Evolutionary conservation across 2,888 invertebrate species (phyloP).

Genomic region (Globia sparganii): DNA sequence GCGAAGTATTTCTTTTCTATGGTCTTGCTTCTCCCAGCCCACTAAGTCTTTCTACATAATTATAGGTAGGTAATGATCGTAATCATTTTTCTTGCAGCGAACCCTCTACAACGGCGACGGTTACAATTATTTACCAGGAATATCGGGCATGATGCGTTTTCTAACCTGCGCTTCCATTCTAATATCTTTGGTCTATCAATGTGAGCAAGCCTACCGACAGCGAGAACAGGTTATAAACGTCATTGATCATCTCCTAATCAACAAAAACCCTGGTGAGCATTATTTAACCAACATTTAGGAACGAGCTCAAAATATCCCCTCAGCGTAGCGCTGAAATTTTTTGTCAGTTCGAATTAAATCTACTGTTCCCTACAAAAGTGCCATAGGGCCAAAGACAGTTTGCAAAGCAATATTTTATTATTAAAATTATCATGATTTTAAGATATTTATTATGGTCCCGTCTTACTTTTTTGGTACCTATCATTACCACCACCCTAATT

Average conservation of each 20-base stretch:
- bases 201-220: slow-evolving; percentile 78
- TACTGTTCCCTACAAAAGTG: neutral
- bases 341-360: neutral
- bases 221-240: slow-evolving; percentile 74
- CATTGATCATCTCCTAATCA: slow-evolving; percentile 78
- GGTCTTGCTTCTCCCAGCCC: neutral
- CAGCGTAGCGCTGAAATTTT: neutral
- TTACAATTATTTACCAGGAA: slow-evolving; percentile 71
- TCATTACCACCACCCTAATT: neutral
- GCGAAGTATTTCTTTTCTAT: neutral
- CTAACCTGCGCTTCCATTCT: slow-evolving; percentile 75
- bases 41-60: neutral
- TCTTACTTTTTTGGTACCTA: neutral
- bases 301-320: neutral
- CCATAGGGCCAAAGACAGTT: too few relatives aligned
- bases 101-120: slow-evolving; percentile 60
- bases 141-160: slow-evolving; percentile 74
- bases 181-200: slow-evolving; percentile 75
- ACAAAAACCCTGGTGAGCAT: slow-evolving; percentile 77
- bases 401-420: too few relatives aligned
- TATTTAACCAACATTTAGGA: neutral
- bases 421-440: neutral
- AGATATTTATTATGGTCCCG: neutral
- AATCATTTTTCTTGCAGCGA: slow-evolving; percentile 64
- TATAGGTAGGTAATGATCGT: neutral